Evolutionary conservation across 1,140 invertebrate species (phyloP).

Genomic region (Cotesia glomerata): DNA sequence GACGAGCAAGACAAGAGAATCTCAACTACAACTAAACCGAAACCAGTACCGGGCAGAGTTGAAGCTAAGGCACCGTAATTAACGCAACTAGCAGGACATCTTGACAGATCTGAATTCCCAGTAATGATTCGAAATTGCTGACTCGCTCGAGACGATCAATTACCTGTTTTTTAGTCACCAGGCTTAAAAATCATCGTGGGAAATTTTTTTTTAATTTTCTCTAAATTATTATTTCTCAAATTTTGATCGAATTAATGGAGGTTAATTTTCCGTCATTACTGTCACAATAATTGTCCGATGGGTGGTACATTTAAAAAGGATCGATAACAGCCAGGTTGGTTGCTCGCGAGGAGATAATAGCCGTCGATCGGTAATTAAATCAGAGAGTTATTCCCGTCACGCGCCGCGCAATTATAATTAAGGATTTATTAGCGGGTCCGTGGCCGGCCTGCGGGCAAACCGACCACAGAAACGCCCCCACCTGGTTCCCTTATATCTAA

Average conservation of each 20-base stretch:
- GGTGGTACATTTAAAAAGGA: not conserved
- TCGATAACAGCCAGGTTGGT: slow-evolving; percentile 27
- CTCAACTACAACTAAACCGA: not conserved
- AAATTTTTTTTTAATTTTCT: not conserved
- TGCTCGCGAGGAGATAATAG: slow-evolving; percentile 29
- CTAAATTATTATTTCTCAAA: too few relatives aligned
- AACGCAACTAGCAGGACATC: slow-evolving; percentile 59
- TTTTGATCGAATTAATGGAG: too few relatives aligned
- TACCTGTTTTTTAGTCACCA: not conserved
- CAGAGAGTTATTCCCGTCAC: slow-evolving; percentile 62
- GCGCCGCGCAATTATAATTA: slow-evolving; percentile 64
- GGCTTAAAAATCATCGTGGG: not conserved
- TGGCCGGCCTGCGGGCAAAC: slow-evolving; percentile 42
- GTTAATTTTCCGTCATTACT: too few relatives aligned
- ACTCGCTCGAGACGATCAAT: slow-evolving; percentile 22
- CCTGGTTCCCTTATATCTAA: too few relatives aligned
- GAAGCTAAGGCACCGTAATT: slow-evolving; percentile 54
- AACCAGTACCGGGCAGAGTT: slow-evolving; percentile 33
- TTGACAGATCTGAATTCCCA: slow-evolving; percentile 62
- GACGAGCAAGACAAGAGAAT: slow-evolving; percentile 15
- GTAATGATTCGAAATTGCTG: slow-evolving; percentile 56
- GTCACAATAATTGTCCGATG: not conserved
- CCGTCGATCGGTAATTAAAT: slow-evolving; percentile 62
- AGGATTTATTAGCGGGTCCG: slow-evolving; percentile 62
- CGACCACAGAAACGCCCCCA: slow-evolving; percentile 61